Percentiles rank a stretch among this genome's conserved stretches.
Conservation (phyloP, 2,113 vertebrate species). For the Aspiorhynchus laticeps region DNA sequence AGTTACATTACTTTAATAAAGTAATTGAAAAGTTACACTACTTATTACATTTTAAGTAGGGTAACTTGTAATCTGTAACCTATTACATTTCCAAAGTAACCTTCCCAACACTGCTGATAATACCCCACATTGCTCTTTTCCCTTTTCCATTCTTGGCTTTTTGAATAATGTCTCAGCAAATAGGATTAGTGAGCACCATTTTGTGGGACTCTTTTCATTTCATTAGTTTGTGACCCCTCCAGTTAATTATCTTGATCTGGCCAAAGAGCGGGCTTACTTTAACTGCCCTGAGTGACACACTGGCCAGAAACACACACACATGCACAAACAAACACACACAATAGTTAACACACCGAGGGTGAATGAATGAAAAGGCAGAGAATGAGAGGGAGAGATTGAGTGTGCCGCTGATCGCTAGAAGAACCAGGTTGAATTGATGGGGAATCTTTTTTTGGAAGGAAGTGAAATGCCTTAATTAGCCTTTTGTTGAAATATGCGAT, state of each 20-base stretch:
- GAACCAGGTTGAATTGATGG: slow-evolving; percentile 62
- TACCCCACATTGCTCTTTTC: slow-evolving; percentile 40
- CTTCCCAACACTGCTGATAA: too few species aligned
- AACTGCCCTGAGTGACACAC: slow-evolving; percentile 77
- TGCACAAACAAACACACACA: slow-evolving; percentile 69
- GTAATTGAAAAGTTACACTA: too few species aligned
- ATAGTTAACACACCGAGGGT: slow-evolving; percentile 79
- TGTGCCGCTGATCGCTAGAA: slow-evolving; percentile 75
- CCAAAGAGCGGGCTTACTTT: slow-evolving; percentile 78
- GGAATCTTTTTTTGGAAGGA: slow-evolving; percentile 61
- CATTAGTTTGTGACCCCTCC: slow-evolving; percentile 82
- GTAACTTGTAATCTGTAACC: too few species aligned
- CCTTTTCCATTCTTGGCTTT: slow-evolving; percentile 53
- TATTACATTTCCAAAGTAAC: too few species aligned
- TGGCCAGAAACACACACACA: slow-evolving; percentile 63
- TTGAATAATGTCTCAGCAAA: slow-evolving; percentile 69
- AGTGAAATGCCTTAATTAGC: slow-evolving; percentile 65
- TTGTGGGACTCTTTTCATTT: slow-evolving; percentile 75
- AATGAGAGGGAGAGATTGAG: slow-evolving; percentile 66
- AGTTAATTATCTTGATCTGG: slow-evolving; percentile 85
- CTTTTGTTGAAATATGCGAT: slow-evolving; percentile 73
- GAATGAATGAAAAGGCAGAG: slow-evolving; percentile 67
- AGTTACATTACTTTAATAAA: too few species aligned
- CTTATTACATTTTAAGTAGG: too few species aligned
- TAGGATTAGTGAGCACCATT: slow-evolving; percentile 77